These are phyloP conservation scores for Tachystola acroxantha DNA, from an alignment of 2,888 invertebrate species.

Conservation along the genomic window DNA sequence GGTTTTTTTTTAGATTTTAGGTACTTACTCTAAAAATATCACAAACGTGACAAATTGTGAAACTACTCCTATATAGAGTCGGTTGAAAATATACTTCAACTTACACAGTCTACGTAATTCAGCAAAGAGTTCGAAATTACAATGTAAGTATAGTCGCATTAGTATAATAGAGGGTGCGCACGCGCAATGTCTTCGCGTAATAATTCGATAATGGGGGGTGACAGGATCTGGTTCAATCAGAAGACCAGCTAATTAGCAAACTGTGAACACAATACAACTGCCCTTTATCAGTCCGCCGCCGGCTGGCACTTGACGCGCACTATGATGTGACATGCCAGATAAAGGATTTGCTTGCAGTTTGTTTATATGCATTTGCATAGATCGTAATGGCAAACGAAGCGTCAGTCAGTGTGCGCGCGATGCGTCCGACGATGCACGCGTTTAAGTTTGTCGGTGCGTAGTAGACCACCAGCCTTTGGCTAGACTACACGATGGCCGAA, in stretches of 20 bases:
- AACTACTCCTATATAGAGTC: no score
- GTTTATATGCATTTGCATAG: slow-evolving; percentile 49
- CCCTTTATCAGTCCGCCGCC: slow-evolving; percentile 49
- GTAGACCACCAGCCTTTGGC: slow-evolving; percentile 22
- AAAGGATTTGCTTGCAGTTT: slow-evolving; percentile 69
- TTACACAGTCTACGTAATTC: no score
- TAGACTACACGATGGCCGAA: slow-evolving; percentile 37
- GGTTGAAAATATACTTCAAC: no score
- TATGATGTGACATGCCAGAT: slow-evolving; percentile 38
- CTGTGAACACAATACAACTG: slow-evolving; percentile 24
- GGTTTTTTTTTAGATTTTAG: no score
- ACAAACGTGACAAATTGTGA: no score
- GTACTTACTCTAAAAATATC: no score
- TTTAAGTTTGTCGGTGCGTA: slow-evolving; percentile 35
- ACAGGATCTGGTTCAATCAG: no score
- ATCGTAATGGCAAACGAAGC: slow-evolving; percentile 33
- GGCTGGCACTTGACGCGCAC: slow-evolving; percentile 31
- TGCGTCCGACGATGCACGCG: slow-evolving; percentile 52
- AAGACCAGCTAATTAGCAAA: slow-evolving; percentile 6
- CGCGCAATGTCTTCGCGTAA: no score
- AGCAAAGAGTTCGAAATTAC: no score
- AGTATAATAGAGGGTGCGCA: no score
- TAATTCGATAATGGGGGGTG: no score
- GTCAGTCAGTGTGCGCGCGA: slow-evolving; percentile 55
- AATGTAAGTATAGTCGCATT: no score